Base-by-base conservation (phyloP, 2,113 vertebrate species). In the Antennarius striatus region DNA sequence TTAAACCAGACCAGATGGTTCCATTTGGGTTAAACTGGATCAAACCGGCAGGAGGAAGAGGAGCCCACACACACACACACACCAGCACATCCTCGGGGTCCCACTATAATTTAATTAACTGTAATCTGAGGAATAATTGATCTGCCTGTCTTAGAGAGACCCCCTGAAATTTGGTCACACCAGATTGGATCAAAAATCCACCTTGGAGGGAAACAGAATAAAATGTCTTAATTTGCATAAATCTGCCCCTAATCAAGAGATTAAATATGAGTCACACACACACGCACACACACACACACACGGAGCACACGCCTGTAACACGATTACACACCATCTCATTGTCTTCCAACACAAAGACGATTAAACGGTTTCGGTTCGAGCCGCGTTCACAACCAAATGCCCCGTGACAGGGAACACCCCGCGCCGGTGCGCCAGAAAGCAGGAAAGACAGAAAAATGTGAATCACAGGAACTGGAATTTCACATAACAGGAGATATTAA, bases 171-270 rank as follows among this genome's bases (percentile, higher is more conserved):
- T 13, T 29, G 46, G 30, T 46, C 63, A 29, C 71, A 36, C 30
- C 14, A 52, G 48, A 80, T 63, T 28, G 61, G 40, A 84, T 68
- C 67, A 56, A 71, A 46, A 70, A 68, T 22, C 55, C 10, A 55
- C 68, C 73, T 81, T 51, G n/a, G 48, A 58, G 75, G 71, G 58
- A 61, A 60, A 73, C 14, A 28, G 42, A 60, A 60, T 46, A 75
- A 48, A 60, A 76, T 66, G 50, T 49, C 60, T 56, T 80, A 13
- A 82, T 90, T 88, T 89, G 70, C 84, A 90, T 89, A 70, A 84
- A 86, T 75, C 54, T 54, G 43, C 55, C 56, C 59, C 62, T 91
- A 91, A 91, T 91, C 85, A 90, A 88, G 83, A 88, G 84, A 79
- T 88, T 87, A 87, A 86, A 85, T 77, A 69, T 73, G 75, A 68